A percentile compares a stretch with the other conserved stretches of the same genome.
Conservation (phyloP, 2,797 vertebrate genomes). For the Sebastes trivittatus region DNA sequence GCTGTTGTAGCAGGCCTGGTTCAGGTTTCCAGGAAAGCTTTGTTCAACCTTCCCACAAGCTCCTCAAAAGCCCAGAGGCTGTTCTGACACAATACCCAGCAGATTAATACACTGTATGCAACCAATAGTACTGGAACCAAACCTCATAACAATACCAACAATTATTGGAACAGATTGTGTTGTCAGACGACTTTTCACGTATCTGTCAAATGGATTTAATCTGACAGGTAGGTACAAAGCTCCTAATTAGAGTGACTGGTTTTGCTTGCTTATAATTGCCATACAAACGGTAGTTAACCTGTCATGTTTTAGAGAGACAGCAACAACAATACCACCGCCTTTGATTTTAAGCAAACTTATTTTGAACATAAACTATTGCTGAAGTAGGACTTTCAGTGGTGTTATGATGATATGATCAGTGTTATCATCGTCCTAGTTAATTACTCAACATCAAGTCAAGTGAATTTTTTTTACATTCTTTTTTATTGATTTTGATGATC, state of each 20-base stretch:
- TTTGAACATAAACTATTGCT: not conserved
- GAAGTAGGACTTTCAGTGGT: not conserved
- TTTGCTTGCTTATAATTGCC: constrained; percentile 19
- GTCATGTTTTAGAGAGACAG: not conserved
- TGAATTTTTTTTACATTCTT: too few species aligned
- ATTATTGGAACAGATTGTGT: constrained; percentile 21
- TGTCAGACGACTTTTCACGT: constrained; percentile 5
- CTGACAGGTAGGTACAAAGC: constrained; percentile 12
- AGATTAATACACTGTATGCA: constrained; percentile 16
- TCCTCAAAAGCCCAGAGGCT: not conserved
- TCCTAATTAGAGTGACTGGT: constrained; percentile 24
- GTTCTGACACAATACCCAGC: not conserved
- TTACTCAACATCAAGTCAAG: too few species aligned
- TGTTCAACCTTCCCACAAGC: constrained; percentile 30
- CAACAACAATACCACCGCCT: not conserved
- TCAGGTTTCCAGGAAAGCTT: constrained; percentile 48
- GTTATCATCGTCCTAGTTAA: not conserved
- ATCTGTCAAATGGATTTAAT: constrained; percentile 18
- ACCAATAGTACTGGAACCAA: constrained; percentile 3
- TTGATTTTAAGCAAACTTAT: not conserved
- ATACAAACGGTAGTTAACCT: not conserved
- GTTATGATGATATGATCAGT: not conserved
- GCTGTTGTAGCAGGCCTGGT: constrained; percentile 1
- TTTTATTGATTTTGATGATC: too few species aligned
- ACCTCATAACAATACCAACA: constrained; percentile 18